Evolutionary conservation across 2,797 vertebrate species (phyloP), one percentile per base, ranked within the genome.

Genomic region (Trematomus bernacchii): DNA sequence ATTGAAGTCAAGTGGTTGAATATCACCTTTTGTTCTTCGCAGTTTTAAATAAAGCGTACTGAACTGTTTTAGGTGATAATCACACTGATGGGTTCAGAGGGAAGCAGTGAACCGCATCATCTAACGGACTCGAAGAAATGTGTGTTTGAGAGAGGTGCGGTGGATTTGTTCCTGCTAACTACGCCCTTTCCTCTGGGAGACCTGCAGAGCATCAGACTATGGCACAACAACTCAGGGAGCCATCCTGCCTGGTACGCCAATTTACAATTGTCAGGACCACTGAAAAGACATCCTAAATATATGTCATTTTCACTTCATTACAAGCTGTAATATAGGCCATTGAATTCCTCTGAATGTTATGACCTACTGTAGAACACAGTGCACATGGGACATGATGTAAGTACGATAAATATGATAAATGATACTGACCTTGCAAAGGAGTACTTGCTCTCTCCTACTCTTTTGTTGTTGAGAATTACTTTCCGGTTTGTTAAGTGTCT

Each of bases 201-300:
- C 40, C 91, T 99, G 58, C 95, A 89, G 73, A 92, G 90, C 64
- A 92, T 99, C 88, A 87, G 97, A 76, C 42, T 99, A 63, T 99
- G 97, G 98, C 97, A 99, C 71, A 95, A 98, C 90, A 98, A 96
- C 92, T 96, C 96, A 9, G 97, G 97, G 63, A 78, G 89, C 9
- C 93, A 86, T 58, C 97, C 97, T 0, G 94, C 95, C 66, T 98
- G 97, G 97, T 99, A 93, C 86, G 86, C 1, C 40, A 54, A 79
- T 73, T 15, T 10, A 59, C 4, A 50, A 43, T 54, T 15, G 2
- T 60, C 4, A 23, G 7, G 48, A 4, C 12, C 19, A 46, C 2
- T 9, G 0, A 12, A 48, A 48, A 59, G 46, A 2, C 52, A 40
- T 77, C 57, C 2, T 13, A 11, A 58, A 33, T 53, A 1, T 6